phyloP scores from a whole-genome alignment of 2,113 vertebrate genomes.

The Hystrix brachyura region DNA sequence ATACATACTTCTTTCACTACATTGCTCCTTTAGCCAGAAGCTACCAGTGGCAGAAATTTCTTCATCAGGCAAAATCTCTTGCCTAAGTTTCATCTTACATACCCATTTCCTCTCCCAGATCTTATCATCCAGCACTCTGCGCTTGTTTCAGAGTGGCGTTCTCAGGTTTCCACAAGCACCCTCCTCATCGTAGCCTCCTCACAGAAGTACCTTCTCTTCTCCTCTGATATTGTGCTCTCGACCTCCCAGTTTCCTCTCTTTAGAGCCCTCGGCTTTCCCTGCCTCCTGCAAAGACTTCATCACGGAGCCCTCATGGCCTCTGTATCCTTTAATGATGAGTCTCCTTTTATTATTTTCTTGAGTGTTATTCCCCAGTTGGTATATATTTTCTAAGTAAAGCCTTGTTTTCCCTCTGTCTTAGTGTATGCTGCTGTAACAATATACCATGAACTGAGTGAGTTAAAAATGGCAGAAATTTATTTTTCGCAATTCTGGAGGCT shows the following conservation, averaged over 20 bases:
- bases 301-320: not conserved
- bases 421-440: not conserved
- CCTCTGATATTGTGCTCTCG: not conserved
- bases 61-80: not conserved
- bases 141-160: not conserved
- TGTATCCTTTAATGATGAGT: not conserved
- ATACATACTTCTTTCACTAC: not conserved
- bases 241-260: not conserved
- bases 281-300: not conserved
- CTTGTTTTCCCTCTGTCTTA: not conserved
- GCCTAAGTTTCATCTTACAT: not conserved
- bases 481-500: not conserved
- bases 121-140: not conserved
- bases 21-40: not conserved
- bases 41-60: not conserved
- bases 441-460: not conserved
- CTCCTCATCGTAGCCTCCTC: not conserved
- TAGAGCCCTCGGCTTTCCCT: not conserved
- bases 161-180: not conserved
- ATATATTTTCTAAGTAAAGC: constrained; percentile 2
- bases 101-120: not conserved
- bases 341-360: constrained; percentile 15
- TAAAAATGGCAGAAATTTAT: not conserved
- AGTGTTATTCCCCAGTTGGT: not conserved
- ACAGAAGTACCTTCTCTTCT: not conserved